phyloP scores from a whole-genome alignment of 2,113 vertebrate genomes.

The Ptyas mucosa region DNA sequence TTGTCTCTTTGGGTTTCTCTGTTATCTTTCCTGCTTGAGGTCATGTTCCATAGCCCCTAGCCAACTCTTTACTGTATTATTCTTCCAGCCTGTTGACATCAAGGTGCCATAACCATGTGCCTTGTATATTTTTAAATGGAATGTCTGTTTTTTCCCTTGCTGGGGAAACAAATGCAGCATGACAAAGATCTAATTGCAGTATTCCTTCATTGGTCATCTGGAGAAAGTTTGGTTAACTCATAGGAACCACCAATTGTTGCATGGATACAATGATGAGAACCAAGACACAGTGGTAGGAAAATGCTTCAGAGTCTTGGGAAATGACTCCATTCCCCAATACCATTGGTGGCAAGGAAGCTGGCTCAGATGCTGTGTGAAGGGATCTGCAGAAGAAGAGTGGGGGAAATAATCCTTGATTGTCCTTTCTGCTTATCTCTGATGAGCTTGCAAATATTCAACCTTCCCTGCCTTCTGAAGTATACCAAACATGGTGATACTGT shows the following conservation, averaged over 20 bases:
- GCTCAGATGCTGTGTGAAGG: background rate
- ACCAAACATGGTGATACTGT: background rate
- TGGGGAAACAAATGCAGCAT: background rate
- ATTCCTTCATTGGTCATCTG: background rate
- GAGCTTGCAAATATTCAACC: background rate
- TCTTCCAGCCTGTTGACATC: background rate
- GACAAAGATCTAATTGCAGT: background rate
- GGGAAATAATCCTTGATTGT: background rate
- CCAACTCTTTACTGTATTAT: background rate
- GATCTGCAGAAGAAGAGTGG: background rate
- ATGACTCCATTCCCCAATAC: background rate
- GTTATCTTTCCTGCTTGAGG: background rate
- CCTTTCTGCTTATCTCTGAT: background rate
- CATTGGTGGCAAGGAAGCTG: background rate
- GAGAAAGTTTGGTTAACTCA: background rate
- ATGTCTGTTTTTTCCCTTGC: background rate
- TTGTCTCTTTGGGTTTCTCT: background rate
- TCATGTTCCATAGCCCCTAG: background rate
- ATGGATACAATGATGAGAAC: background rate
- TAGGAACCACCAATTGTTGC: background rate
- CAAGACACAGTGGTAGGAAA: background rate
- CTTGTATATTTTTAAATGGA: background rate
- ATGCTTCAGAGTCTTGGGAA: background rate
- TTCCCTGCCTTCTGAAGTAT: background rate
- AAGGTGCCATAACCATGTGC: background rate